Conservation (phyloP, 2,888 invertebrate species). For the Platypus cylindrus region DNA sequence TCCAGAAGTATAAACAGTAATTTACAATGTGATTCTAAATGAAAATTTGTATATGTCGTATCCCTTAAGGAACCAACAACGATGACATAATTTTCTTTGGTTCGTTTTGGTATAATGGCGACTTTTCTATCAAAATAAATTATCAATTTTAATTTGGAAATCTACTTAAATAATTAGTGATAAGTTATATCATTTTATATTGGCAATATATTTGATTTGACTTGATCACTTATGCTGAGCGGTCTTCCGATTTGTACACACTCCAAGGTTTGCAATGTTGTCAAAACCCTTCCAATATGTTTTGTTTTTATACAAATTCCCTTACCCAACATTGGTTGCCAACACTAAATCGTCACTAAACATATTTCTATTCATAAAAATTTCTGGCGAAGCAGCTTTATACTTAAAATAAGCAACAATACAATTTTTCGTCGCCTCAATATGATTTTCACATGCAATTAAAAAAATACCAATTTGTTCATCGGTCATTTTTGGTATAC, state of each 20-base stretch:
- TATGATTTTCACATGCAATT: slow-evolving; percentile 49
- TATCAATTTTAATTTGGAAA: neutral
- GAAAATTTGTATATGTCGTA: slow-evolving; percentile 22
- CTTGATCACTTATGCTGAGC: too few relatives aligned
- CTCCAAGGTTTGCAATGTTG: too few relatives aligned
- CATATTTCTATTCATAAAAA: slow-evolving; percentile 46
- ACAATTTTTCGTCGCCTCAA: slow-evolving; percentile 46
- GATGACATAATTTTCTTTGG: slow-evolving; percentile 22
- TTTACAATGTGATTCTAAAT: slow-evolving; percentile 20
- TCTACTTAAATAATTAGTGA: neutral
- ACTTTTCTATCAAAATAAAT: slow-evolving; percentile 17
- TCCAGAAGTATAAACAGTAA: slow-evolving; percentile 18
- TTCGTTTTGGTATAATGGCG: slow-evolving; percentile 20
- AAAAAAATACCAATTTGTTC: slow-evolving; percentile 54
- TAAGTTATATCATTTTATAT: too few relatives aligned
- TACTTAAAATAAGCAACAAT: slow-evolving; percentile 49
- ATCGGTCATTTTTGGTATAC: slow-evolving; percentile 34
- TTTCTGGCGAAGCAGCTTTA: slow-evolving; percentile 46
- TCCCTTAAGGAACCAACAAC: slow-evolving; percentile 19
- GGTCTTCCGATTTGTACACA: too few relatives aligned
- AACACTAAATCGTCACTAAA: slow-evolving; percentile 30
- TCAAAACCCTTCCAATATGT: too few relatives aligned
- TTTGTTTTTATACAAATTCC: too few relatives aligned
- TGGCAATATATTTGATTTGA: too few relatives aligned
- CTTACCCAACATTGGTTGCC: slow-evolving; percentile 43